Percentiles rank a stretch among this genome's conserved stretches.
phyloP scores from a whole-genome alignment of 2,888 invertebrate species.

The Habrosyne pyritoides region DNA sequence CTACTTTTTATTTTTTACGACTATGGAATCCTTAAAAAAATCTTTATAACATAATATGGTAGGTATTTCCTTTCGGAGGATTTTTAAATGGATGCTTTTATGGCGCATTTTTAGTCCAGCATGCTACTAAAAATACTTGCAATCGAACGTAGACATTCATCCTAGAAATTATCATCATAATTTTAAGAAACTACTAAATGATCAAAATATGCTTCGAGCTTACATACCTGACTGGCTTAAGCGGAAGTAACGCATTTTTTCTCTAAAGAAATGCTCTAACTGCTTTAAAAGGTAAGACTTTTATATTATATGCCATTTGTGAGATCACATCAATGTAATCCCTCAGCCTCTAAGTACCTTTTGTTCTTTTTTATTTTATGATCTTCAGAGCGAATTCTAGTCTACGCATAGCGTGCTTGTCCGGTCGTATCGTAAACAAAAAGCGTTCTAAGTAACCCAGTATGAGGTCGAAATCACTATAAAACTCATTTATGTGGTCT shows the following conservation, averaged over 20 bases:
- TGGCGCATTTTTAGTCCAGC: background rate
- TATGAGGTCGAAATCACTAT: background rate
- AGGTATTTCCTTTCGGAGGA: no score
- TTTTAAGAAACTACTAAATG: conserved; percentile 41
- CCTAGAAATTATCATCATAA: conserved; percentile 7
- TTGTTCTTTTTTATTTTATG: background rate
- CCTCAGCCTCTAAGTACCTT: no score
- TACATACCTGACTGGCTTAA: conserved; percentile 49
- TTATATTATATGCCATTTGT: conserved; percentile 14
- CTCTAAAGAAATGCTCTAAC: conserved; percentile 24
- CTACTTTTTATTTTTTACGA: background rate
- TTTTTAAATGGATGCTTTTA: background rate
- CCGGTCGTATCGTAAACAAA: background rate
- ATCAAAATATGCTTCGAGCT: conserved; percentile 57
- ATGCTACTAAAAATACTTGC: conserved; percentile 1
- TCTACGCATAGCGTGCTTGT: background rate
- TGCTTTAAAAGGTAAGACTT: conserved; percentile 46
- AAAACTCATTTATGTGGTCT: background rate
- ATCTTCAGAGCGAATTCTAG: background rate
- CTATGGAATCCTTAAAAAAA: background rate
- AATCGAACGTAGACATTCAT: background rate
- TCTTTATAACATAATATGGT: no score
- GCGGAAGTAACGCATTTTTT: conserved; percentile 22
- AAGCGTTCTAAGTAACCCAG: background rate
- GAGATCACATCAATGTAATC: no score